Percentiles rank a stretch among this genome's conserved stretches.
Conservation (phyloP, 2,888 invertebrate species). For the Rhodophaea formosa region DNA sequence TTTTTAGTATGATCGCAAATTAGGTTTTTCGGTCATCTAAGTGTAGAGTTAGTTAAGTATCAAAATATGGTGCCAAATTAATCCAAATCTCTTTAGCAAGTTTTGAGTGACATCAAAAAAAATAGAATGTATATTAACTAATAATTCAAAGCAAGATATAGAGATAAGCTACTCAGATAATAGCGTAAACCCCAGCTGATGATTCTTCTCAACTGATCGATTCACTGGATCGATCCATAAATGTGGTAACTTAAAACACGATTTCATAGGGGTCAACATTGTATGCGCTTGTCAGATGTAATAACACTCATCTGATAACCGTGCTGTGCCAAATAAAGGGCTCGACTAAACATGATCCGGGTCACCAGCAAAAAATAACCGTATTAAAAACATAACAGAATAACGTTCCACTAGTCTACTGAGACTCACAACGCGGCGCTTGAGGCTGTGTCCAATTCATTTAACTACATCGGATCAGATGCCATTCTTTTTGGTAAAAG, state of each 20-base stretch:
- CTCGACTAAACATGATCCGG: conserved; percentile 54
- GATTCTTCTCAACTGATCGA: too few relatives aligned
- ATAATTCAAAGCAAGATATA: too few relatives aligned
- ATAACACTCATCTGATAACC: neutral
- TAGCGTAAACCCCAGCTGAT: too few relatives aligned
- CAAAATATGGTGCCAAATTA: too few relatives aligned
- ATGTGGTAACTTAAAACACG: neutral
- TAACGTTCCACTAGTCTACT: conserved; percentile 70
- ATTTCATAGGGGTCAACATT: neutral
- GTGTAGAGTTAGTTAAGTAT: too few relatives aligned
- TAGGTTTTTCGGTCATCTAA: too few relatives aligned
- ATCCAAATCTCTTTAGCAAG: too few relatives aligned
- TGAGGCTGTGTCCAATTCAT: conserved; percentile 57
- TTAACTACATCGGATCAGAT: conserved; percentile 43
- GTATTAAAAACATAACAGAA: conserved; percentile 76
- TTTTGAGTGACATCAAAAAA: too few relatives aligned
- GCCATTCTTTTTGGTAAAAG: conserved; percentile 37
- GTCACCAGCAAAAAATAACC: conserved; percentile 68
- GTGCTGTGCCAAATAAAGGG: conserved; percentile 56
- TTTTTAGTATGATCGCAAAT: too few relatives aligned
- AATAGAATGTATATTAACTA: too few relatives aligned
- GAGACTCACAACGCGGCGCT: conserved; percentile 54
- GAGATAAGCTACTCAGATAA: too few relatives aligned
- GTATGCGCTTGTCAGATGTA: conserved; percentile 24
- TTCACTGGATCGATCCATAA: too few relatives aligned